Conservation (phyloP, 2,113 vertebrate genomes). For the Coreoperca whiteheadi region DNA sequence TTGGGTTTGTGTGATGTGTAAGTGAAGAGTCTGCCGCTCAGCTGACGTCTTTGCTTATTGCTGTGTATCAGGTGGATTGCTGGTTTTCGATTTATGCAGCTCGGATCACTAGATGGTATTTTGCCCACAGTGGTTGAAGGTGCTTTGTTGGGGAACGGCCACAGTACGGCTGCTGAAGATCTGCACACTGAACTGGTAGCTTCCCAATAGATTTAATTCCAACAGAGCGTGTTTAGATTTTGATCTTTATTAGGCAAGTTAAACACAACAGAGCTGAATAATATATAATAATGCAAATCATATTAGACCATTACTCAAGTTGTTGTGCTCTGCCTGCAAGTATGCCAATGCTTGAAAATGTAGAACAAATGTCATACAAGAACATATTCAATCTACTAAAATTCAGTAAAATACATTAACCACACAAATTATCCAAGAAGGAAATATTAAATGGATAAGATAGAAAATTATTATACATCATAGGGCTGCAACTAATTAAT, state of each 20-base stretch:
- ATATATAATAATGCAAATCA: too few relatives aligned
- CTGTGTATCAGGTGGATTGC: neutral
- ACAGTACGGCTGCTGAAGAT: neutral
- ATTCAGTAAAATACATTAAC: too few relatives aligned
- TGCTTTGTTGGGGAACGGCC: neutral
- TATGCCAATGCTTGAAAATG: neutral
- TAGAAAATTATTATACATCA: too few relatives aligned
- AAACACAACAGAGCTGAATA: neutral
- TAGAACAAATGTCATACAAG: too few relatives aligned
- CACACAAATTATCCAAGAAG: too few relatives aligned
- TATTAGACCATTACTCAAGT: neutral
- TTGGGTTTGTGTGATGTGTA: slow-evolving; percentile 8
- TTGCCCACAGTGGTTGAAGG: neutral
- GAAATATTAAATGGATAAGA: too few relatives aligned
- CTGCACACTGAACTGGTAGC: neutral
- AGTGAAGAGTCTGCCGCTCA: neutral
- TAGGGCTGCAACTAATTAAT: too few relatives aligned
- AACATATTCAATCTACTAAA: too few relatives aligned
- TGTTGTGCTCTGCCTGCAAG: neutral
- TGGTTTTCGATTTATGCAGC: neutral
- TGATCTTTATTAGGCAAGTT: neutral
- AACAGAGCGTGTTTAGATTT: neutral
- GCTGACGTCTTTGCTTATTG: slow-evolving; percentile 7
- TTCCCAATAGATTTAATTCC: neutral
- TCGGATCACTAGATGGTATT: neutral